Percentiles rank a stretch among this genome's conserved stretches.
Conservation (phyloP, 2,888 invertebrate genomes). For the Cheilosia vernalis region DNA sequence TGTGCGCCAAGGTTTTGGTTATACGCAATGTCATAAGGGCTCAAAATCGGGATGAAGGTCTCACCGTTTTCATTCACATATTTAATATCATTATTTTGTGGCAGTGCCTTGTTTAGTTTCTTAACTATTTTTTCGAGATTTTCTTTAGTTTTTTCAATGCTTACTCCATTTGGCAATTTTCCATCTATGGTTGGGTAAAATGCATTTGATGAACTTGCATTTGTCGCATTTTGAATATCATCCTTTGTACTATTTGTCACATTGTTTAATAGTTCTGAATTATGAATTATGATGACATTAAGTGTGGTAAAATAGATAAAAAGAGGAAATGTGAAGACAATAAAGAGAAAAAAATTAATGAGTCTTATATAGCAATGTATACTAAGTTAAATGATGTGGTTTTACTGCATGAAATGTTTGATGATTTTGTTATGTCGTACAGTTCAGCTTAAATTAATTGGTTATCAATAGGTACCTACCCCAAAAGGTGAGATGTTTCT, state of each 20-base stretch:
- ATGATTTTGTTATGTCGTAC: neutral
- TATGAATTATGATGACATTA: constrained; percentile 42
- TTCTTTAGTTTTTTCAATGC: constrained; percentile 9
- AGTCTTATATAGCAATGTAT: constrained; percentile 33
- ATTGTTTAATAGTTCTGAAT: constrained; percentile 18
- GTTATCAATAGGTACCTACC: neutral
- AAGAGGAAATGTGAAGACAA: constrained; percentile 61
- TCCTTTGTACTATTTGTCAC: constrained; percentile 16
- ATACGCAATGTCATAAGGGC: constrained; percentile 82
- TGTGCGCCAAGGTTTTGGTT: constrained; percentile 80
- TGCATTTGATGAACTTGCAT: constrained; percentile 78
- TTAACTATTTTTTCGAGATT: constrained; percentile 80
- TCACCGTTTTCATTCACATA: constrained; percentile 79
- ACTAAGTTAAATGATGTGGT: constrained; percentile 5
- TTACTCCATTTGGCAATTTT: constrained; percentile 79
- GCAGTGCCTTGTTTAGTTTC: constrained; percentile 77
- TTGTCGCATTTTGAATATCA: constrained; percentile 73
- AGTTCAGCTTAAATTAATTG: neutral
- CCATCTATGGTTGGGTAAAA: constrained; percentile 83
- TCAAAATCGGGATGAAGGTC: constrained; percentile 76
- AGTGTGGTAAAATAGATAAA: constrained; percentile 56
- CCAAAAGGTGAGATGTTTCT: neutral
- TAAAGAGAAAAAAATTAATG: constrained; percentile 38
- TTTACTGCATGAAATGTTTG: constrained; percentile 1
- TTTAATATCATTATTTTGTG: constrained; percentile 80